A percentile compares a stretch with the other conserved stretches of the same genome.
These are phyloP conservation scores for Cantharis lateralis DNA, from an alignment of 2,888 invertebrate genomes.

Conservation along the genomic window DNA sequence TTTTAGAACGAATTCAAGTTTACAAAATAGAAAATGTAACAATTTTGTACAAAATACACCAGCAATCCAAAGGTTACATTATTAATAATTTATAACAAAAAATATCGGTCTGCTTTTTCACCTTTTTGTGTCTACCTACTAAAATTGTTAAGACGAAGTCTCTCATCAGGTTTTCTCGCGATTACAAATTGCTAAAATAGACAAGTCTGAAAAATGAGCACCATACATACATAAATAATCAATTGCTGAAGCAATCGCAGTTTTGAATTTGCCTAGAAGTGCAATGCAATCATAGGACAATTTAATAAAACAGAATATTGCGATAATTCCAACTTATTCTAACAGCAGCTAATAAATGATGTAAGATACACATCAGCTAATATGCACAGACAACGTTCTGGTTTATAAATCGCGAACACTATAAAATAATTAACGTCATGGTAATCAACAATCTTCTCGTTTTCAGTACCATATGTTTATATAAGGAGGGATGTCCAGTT, in stretches of 20 bases:
- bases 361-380: background rate
- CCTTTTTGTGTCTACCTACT: background rate
- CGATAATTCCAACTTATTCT: background rate
- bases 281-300: too few species aligned
- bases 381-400: too few species aligned
- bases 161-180: background rate
- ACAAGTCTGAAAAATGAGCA: background rate
- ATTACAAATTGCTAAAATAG: background rate
- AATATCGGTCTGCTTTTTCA: background rate
- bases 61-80: background rate
- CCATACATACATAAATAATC: background rate
- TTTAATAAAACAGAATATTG: background rate
- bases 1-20: background rate
- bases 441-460: background rate
- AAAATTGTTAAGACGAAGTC: background rate
- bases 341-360: background rate
- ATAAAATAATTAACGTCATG: background rate
- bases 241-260: background rate
- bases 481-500: background rate
- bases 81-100: background rate
- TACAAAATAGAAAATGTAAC: background rate
- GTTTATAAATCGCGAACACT: background rate
- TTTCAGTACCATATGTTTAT: background rate
- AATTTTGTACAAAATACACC: too few species aligned
- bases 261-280: background rate